Evolutionary conservation across 2,888 invertebrate species (phyloP), one percentile per base, ranked within the genome.

Genomic region (Parascotia fuliginaria): DNA sequence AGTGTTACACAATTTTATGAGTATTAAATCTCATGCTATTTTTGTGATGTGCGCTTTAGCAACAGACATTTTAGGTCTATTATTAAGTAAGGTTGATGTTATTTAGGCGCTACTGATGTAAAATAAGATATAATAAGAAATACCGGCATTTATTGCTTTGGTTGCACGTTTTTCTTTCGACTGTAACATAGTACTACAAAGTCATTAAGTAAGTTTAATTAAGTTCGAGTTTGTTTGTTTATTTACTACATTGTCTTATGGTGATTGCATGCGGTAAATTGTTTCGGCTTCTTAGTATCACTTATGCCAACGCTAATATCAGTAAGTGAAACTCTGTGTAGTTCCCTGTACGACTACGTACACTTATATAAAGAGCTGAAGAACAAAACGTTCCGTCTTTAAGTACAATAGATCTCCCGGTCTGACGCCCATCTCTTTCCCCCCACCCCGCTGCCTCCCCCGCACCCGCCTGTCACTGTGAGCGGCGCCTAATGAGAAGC

Each of bases 401-500:
- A 63, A 75, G 83, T 75, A 88, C 81, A 83, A 85, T 82, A 75
- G 81, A 67, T 73, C 52, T 61, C 73, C 73, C 74, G 66, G 73
- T 73, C 71, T 72, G 70, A 65, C 73, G 65, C 72, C 68, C 66
- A 59, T 42, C 55, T 5, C 55, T 42, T 44, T 6, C 43, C 60
- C 46, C 39, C 9, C 14, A 31, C 55, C 50, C 45, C 50, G 28
- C 63, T 39, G 4, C 24, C 1, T 9, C 4, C 56, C 61, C 60
- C 54, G 47, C 52, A 37, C 59, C 48, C 65, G 61, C 68, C 67
- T 58, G 68, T 57, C 59, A 67, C 77, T 77, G 69, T 73, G 76
- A 83, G 72, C 81, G 77, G 72, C 76, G 79, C 76, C 85, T 90
- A 90, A 90, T 89, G 89, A 89, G 89, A 87, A 87, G 81, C 88